A percentile compares a stretch with the other conserved stretches of the same genome.
Conservation (phyloP, 2,113 vertebrate species). For the Lepus americanus region DNA sequence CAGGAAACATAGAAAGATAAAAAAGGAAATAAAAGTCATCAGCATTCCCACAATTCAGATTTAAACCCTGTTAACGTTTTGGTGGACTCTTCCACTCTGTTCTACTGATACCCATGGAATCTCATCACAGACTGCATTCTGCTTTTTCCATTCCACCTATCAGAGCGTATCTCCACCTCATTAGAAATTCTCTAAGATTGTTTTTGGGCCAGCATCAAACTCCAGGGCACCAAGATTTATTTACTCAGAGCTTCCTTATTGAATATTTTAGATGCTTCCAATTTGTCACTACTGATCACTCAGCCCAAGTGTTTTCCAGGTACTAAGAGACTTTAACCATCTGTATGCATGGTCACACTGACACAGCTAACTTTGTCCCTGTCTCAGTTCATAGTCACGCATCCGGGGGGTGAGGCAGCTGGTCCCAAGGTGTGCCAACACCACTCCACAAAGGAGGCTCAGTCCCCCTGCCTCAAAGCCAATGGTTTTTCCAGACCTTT, state of each 20-base stretch:
- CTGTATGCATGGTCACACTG: not conserved
- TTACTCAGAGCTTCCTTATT: not conserved
- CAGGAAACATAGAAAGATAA: conserved; percentile 40
- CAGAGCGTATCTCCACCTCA: not conserved
- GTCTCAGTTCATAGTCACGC: no score
- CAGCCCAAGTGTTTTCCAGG: not conserved
- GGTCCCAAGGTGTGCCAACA: not conserved
- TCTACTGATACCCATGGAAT: not conserved
- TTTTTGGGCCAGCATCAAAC: not conserved
- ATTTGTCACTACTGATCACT: conserved; percentile 38
- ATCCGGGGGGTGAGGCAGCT: rapidly evolving
- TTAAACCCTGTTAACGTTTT: conserved; percentile 34
- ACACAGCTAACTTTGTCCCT: not conserved
- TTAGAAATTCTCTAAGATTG: conserved; percentile 19
- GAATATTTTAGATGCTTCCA: not conserved
- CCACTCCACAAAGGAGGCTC: not conserved
- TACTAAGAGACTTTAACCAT: not conserved
- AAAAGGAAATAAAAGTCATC: conserved; percentile 58
- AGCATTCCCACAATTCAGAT: conserved; percentile 27
- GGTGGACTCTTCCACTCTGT: not conserved
- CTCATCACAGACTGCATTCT: no score
- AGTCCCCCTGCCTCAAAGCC: not conserved
- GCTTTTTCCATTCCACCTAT: not conserved
- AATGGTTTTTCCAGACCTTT: not conserved
- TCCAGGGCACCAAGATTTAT: conserved; percentile 16